Conservation (phyloP, 1,140 invertebrate genomes). For the Manduca sexta region DNA sequence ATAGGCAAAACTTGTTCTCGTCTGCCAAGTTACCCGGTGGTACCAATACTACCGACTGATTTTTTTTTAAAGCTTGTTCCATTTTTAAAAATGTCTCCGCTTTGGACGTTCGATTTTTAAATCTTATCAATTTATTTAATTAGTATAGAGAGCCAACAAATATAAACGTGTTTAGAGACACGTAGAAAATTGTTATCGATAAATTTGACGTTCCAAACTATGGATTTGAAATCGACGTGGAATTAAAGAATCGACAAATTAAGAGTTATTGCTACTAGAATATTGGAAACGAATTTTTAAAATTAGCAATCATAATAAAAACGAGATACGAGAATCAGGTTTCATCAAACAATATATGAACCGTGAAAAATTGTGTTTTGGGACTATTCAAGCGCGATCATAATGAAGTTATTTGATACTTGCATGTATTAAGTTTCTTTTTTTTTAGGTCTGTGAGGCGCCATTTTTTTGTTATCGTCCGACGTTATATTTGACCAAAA, state of each 20-base stretch:
- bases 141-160: no score
- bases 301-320: constrained; percentile 15
- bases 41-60: not conserved
- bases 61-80: no score
- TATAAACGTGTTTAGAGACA: no score
- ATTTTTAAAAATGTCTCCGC: constrained; percentile 1
- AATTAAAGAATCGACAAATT: constrained; percentile 9
- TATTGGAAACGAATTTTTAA: constrained; percentile 10
- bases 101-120: constrained; percentile 29
- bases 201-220: not conserved
- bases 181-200: no score
- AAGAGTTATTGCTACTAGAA: constrained; percentile 16
- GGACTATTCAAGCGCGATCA: constrained; percentile 40
- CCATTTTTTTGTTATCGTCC: constrained; percentile 30
- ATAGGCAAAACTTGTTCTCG: constrained; percentile 57
- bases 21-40: not conserved
- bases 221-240: constrained; percentile 3
- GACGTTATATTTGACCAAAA: constrained; percentile 14
- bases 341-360: constrained; percentile 23
- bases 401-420: constrained; percentile 25
- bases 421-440: constrained; percentile 34
- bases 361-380: constrained; percentile 43
- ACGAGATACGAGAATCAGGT: constrained; percentile 16
- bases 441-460: constrained; percentile 31
- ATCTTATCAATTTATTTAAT: constrained; percentile 40